Evolutionary conservation across 2,888 invertebrate genomes (phyloP).

Genomic region (Eupithecia subumbrata): DNA sequence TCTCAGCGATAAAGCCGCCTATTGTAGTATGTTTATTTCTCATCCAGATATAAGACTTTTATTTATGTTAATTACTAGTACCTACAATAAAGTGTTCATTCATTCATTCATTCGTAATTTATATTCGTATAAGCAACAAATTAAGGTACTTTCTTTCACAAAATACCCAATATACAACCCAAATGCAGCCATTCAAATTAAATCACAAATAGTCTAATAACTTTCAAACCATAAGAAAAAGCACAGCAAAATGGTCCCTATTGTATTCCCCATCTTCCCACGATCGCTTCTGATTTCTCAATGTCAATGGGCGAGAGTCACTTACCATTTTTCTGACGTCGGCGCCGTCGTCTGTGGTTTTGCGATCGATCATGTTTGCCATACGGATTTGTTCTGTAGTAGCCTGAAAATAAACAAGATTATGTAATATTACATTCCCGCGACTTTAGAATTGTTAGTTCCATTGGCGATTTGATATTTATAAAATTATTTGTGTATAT

Average conservation of each 20-base stretch:
- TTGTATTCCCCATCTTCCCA: slow-evolving; percentile 28
- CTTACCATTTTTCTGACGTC: slow-evolving; percentile 85
- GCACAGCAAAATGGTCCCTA: slow-evolving; percentile 21
- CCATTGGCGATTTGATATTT: not conserved
- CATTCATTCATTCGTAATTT: no score
- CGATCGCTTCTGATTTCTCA: slow-evolving; percentile 20
- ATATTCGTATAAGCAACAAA: not conserved
- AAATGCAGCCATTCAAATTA: not conserved
- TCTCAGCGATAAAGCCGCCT: no score
- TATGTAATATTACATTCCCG: not conserved
- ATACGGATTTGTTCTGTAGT: slow-evolving; percentile 94
- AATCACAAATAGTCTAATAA: not conserved
- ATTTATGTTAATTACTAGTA: no score
- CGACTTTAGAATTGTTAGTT: not conserved
- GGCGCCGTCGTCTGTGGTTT: slow-evolving; percentile 83
- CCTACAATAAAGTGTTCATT: no score
- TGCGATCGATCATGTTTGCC: slow-evolving; percentile 91
- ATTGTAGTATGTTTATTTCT: no score
- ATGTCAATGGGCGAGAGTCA: slow-evolving; percentile 23
- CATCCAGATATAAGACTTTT: no score
- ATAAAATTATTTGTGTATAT: not conserved
- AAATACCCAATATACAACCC: not conserved
- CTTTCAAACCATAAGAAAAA: slow-evolving; percentile 7
- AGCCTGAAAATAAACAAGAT: slow-evolving; percentile 79
- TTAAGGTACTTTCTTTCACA: not conserved